A percentile compares a stretch with the other conserved stretches of the same genome.
Evolutionary conservation across 2,113 vertebrate genomes (phyloP).

Genomic region (Xyrauchen texanus): DNA sequence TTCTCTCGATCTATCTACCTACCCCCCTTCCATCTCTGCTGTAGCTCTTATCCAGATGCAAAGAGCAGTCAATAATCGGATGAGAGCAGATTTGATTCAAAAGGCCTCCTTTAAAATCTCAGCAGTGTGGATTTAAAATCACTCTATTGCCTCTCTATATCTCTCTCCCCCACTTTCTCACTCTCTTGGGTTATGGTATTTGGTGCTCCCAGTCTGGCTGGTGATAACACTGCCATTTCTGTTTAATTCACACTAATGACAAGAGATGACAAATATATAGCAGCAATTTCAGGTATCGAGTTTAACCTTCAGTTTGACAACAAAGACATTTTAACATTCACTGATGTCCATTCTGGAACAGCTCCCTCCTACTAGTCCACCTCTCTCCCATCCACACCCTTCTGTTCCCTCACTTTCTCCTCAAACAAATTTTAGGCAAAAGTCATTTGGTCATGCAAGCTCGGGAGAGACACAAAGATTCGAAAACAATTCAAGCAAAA

Average conservation of each 20-base stretch:
- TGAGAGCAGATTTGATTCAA: conserved; percentile 80
- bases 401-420: conserved; percentile 23
- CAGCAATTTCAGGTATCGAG: background rate
- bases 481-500: conserved; percentile 44
- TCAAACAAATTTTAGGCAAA: conserved; percentile 80
- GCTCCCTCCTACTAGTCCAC: conserved; percentile 46
- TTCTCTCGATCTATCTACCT: conserved; percentile 42
- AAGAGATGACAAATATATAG: background rate
- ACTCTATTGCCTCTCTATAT: conserved; percentile 61
- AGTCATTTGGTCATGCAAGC: conserved; percentile 70
- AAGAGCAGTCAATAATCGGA: conserved; percentile 82
- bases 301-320: background rate
- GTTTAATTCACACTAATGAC: background rate
- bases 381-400: conserved; percentile 56
- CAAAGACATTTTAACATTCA: conserved; percentile 24
- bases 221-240: background rate
- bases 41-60: conserved; percentile 76
- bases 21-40: conserved; percentile 39
- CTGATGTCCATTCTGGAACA: conserved; percentile 26
- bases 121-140: conserved; percentile 74
- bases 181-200: background rate
- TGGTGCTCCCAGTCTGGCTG: background rate
- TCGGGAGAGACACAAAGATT: conserved; percentile 60
- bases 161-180: conserved; percentile 44
- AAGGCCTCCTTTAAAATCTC: conserved; percentile 77